Evolutionary conservation across 1,140 invertebrate genomes (phyloP).

Genomic region (Stratiolaelaps scimitus): DNA sequence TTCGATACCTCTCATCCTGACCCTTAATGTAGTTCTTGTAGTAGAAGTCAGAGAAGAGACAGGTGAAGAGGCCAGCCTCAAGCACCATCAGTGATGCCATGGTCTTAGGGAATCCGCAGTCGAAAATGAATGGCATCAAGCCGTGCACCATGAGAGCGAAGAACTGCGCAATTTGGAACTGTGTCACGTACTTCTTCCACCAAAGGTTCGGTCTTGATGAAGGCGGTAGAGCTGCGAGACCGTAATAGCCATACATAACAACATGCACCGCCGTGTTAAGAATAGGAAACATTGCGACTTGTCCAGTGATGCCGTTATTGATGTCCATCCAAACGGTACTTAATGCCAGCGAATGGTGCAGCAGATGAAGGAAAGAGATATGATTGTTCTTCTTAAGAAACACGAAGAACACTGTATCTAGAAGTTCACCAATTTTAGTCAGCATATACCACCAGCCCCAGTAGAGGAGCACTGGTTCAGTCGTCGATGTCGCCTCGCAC

Average conservation of each 20-base stretch:
- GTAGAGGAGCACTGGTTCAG: not conserved
- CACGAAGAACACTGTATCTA: conserved; percentile 83
- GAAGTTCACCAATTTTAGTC: conserved; percentile 82
- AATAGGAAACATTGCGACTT: conserved; percentile 33
- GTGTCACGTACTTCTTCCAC: conserved; percentile 48
- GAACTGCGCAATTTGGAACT: conserved; percentile 43
- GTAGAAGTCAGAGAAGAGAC: conserved; percentile 28
- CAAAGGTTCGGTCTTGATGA: conserved; percentile 43
- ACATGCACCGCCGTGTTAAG: conserved; percentile 45
- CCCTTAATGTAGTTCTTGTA: conserved; percentile 26
- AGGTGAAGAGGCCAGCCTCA: conserved; percentile 15
- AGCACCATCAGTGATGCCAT: conserved; percentile 26
- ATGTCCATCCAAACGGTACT: conserved; percentile 37
- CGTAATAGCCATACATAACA: conserved; percentile 74
- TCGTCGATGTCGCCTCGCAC: conserved; percentile 20
- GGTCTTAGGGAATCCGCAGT: conserved; percentile 26
- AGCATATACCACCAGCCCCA: conserved; percentile 82
- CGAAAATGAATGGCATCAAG: conserved; percentile 11
- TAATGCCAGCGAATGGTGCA: conserved; percentile 86
- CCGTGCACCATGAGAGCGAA: conserved; percentile 26
- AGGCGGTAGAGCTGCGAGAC: conserved; percentile 60
- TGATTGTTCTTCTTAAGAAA: conserved; percentile 73
- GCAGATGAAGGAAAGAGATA: conserved; percentile 75
- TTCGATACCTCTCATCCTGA: conserved; percentile 9
- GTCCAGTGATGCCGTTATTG: conserved; percentile 23